These are phyloP conservation scores for Choloepus didactylus DNA, from an alignment of 2,797 vertebrate species.

Conservation along the genomic window DNA sequence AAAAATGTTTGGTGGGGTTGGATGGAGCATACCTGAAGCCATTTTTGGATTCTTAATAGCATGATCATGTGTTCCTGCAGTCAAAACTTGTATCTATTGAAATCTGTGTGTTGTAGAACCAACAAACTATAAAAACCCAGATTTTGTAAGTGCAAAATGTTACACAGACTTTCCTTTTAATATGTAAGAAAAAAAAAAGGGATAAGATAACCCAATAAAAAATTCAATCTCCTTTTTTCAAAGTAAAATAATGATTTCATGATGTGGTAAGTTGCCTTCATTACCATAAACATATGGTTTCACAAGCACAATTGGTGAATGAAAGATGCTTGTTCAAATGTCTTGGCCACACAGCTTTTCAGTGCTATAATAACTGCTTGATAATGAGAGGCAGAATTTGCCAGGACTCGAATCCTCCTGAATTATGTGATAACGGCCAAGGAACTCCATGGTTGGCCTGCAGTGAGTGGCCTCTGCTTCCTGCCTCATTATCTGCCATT, in stretches of 20 bases:
- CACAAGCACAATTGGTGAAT: constrained; percentile 80
- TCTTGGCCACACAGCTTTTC: constrained; percentile 80
- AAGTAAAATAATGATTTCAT: constrained; percentile 87
- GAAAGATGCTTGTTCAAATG: constrained; percentile 79
- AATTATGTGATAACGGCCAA: constrained; percentile 48
- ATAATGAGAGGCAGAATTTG: constrained; percentile 84
- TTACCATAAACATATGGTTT: constrained; percentile 86
- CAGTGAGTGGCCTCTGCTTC: not conserved
- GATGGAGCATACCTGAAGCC: not conserved
- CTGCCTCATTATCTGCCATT: not conserved
- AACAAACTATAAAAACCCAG: constrained; percentile 73
- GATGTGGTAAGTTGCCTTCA: constrained; percentile 82
- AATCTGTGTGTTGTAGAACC: constrained; percentile 44
- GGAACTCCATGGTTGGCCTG: not conserved
- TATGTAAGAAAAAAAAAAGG: constrained; percentile 72
- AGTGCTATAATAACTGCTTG: constrained; percentile 73
- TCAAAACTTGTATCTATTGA: constrained; percentile 57
- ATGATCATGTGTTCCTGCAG: constrained; percentile 27
- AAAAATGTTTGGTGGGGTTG: not conserved
- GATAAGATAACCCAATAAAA: constrained; percentile 75
- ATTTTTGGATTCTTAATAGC: not conserved
- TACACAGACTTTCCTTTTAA: constrained; percentile 28
- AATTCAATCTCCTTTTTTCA: constrained; percentile 80
- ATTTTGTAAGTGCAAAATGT: constrained; percentile 73
- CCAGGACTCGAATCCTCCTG: constrained; percentile 23